These are phyloP conservation scores for Diarsia mendica DNA, from an alignment of 2,888 invertebrate genomes.

Conservation along the genomic window DNA sequence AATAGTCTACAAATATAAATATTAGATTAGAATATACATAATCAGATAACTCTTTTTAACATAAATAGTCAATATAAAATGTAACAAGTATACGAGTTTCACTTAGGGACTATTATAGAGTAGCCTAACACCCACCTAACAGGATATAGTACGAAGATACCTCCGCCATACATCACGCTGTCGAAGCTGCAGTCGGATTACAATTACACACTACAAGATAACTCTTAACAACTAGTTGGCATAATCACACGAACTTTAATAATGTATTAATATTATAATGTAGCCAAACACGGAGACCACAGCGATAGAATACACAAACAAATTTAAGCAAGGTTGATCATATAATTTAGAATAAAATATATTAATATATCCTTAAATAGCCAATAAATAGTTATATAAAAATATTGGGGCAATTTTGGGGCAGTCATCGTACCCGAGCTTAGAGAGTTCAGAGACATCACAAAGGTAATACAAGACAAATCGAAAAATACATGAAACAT, in stretches of 20 bases:
- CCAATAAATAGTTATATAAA: slow-evolving; percentile 64
- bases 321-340: slow-evolving; percentile 57
- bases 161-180: slow-evolving; percentile 50
- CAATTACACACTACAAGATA: slow-evolving; percentile 72
- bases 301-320: slow-evolving; percentile 66
- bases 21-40: slow-evolving; percentile 59
- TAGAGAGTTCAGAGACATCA: slow-evolving; percentile 45
- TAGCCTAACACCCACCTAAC: slow-evolving; percentile 45
- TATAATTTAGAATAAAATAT: slow-evolving; percentile 61
- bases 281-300: slow-evolving; percentile 69
- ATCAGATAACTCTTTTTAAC: slow-evolving; percentile 58
- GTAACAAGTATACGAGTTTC: slow-evolving; percentile 68
- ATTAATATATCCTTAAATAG: slow-evolving; percentile 58
- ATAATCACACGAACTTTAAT: slow-evolving; percentile 71
- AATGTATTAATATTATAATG: slow-evolving; percentile 57
- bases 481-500: slow-evolving; percentile 64
- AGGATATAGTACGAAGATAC: slow-evolving; percentile 43
- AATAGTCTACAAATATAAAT: slow-evolving; percentile 61
- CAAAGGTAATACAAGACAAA: slow-evolving; percentile 52
- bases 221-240: slow-evolving; percentile 76
- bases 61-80: slow-evolving; percentile 62
- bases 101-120: slow-evolving; percentile 60
- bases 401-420: slow-evolving; percentile 73
- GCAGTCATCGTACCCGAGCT: slow-evolving; percentile 55
- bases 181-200: slow-evolving; percentile 80